Evolutionary conservation across 37 sponge, comb jelly and placozoan genomes (phyloP), one percentile per base, ranked within the genome.

Genomic region (Axinella damicornis): DNA sequence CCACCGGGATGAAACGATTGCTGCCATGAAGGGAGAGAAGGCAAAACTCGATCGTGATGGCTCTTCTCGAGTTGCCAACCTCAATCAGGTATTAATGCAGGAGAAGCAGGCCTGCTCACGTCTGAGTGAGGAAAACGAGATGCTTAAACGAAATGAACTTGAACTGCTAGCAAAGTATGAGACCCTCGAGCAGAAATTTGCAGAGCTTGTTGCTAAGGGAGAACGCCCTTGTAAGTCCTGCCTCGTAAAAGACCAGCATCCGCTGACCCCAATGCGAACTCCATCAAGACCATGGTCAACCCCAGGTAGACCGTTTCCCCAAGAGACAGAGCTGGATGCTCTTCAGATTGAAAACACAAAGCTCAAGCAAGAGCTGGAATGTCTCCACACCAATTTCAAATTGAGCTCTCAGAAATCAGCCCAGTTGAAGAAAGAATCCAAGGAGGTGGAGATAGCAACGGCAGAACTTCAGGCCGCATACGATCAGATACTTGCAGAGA

Each of bases 311-410:
- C 56, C 80, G 37, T 21, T 89, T 16, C 90, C 90, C 13, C 85
- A 46, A 64, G 63, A 73, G 63, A 73, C 90, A 6, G 20, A 68
- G 20, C 16, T 72, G 19, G 90, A 79, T 21, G 20, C 65, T 14
- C 59, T 89, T 9, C 71, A 61, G 21, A 38, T 38, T 1, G 90
- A 89, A 59, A 83, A 79, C 32, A 32, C 25, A 25, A 83, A 83
- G 72, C 73, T 84, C 11, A 83, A 83, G 39, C 83, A 84, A 34
- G 79, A 89, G 55, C 72, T 83, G 20, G 39, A 77, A n/a, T 89
- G 90, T 60, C 39, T 89, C 12, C 83, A 83, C 33, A 73, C 79
- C 22, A 89, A 89, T 66, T 83, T 83, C 53, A 72, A 89, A 33
- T 52, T 89, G 39, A 79, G 61, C 35, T 83, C 80, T 24, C 65